Evolutionary conservation across 2,888 invertebrate species (phyloP), one percentile per base, ranked within the genome.

Genomic region (Catocala sponsa): DNA sequence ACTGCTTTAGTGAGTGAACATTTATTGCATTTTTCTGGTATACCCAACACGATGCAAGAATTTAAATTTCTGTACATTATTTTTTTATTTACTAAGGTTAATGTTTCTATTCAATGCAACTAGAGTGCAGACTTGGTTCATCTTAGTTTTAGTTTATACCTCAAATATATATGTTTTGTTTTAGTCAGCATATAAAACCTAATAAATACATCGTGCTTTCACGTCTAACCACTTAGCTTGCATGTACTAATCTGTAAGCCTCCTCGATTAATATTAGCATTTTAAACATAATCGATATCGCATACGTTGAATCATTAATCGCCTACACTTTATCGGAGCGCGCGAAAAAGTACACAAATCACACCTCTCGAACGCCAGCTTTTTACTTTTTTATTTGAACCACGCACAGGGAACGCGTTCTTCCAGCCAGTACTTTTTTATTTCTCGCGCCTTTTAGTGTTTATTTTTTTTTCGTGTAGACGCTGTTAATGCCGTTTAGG

Each of bases 271-370:
- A 70, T 70, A 79, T 78, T 74, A 72, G 69, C 68, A 73, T 83
- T 81, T 75, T 75, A 74, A 80, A 80, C 65, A 80, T 80, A 86
- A 85, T 85, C 86, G 87, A 88, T 89, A 90, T 87, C 85, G 81
- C 79, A 81, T 79, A 82, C 78, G 78, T 80, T 83, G 77, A 83
- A 87, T 87, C 86, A 88, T 85, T 85, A 85, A 88, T 88, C 87
- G 85, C 81, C 79, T 79, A 79, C 85, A 83, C 81, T 83, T 88
- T 91, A 91, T 90, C 87, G 86, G 78, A 74, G 77, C 84, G 89
- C 84, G 91, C 85, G 89, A 91, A 92, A 88, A 91, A 87, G 87
- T 87, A 89, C 85, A 92, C 91, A 92, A 91, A 92, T 93, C 91
- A 91, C 92, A 90, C 89, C 86, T 91, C 89, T 88, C 87, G 79